Conservation (phyloP, 2,797 vertebrate genomes). For the Craterocephalus amniculus region DNA sequence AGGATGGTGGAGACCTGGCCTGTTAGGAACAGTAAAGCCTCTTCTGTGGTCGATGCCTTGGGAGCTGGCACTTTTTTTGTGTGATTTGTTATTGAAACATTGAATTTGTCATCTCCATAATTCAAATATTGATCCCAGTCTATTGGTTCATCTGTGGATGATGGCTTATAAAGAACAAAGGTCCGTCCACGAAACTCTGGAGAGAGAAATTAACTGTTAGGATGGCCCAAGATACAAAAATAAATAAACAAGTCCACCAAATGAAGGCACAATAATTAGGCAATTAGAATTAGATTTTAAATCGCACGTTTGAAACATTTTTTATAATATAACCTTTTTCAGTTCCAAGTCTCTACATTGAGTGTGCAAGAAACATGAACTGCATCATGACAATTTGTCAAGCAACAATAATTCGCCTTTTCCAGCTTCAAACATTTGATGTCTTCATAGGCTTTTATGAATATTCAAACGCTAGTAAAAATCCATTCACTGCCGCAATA, state of each 20-base stretch:
- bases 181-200: conserved; percentile 18
- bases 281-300: no score
- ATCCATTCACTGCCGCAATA: background rate
- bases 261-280: no score
- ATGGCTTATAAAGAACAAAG: fast-evolving
- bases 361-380: background rate
- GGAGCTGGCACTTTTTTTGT: fast-evolving
- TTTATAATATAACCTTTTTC: background rate
- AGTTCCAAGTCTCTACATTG: no score
- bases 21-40: conserved; percentile 79
- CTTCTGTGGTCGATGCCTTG: conserved; percentile 48
- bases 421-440: background rate
- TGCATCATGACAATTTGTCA: background rate
- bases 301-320: background rate
- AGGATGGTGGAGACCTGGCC: conserved; percentile 83
- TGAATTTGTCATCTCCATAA: fast-evolving
- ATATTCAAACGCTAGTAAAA: background rate
- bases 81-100: fast-evolving
- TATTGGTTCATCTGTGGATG: conserved; percentile 33
- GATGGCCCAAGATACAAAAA: no score
- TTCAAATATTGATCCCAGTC: fast-evolving
- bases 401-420: background rate
- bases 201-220: conserved; percentile 9
- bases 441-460: background rate
- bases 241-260: no score